Evolutionary conservation across 1,140 invertebrate species (phyloP), one percentile per base, ranked within the genome.

Genomic region (Drosophila insularis): DNA sequence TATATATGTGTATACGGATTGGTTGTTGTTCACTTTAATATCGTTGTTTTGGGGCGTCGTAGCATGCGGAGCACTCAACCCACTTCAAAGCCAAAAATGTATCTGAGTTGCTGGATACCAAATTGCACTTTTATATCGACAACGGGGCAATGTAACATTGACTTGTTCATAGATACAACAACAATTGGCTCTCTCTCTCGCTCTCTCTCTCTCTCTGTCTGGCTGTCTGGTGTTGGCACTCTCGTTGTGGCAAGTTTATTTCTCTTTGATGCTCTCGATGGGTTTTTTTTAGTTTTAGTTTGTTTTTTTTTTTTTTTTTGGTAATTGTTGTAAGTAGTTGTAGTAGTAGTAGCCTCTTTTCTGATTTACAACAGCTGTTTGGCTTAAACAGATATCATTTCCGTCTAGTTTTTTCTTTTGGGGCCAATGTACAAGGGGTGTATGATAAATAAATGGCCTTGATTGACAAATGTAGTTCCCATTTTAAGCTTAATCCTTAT

Each of bases 91-190:
- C 61, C 71, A 74, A 77, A 84, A 84, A 66, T 62, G 56, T 84
- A 89, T 84, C 84, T 89, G 84, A 80, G 56, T 80, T 63, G 53
- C 80, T 89, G 69, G 66, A 67, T 67, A 54, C 73, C 84, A 82
- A 89, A 89, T 89, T 89, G 84, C 84, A 89, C 84, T 89, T 89
- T 89, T 89, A 89, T 89, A 89, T 89, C 84, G 66, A 55, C 63
- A 54, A 39, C 32, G 53, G 71, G 71, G 68, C 62, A 37, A 40
- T 14, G 5, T 14, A 35, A 58, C 62, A 10, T 27, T n/a, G 55
- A 62, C 58, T 19, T 8, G 43, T 50, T 50, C 43, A 50, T 50
- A 50, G 43, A 50, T 50, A 50, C 43, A 50, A 50, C 56, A 71
- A 46, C 58, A 27, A 5, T 27, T 54, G 53, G 54, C 56, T 46